phyloP scores from a whole-genome alignment of 1,140 invertebrate species.

The Drosophila yakuba region DNA sequence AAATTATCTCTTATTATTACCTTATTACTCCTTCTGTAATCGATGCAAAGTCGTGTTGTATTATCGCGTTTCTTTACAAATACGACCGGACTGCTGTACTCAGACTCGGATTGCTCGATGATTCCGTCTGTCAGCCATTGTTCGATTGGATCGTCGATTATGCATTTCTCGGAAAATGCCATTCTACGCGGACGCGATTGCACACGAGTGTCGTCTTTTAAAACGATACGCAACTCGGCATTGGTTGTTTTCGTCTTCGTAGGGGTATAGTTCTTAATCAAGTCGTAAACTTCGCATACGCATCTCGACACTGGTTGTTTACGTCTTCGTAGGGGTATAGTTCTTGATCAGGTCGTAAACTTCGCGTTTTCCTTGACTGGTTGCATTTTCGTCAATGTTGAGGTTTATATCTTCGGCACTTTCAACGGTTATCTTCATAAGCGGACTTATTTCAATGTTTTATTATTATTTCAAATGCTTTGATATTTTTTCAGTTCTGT shows the following conservation, averaged over 20 bases:
- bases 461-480: too few species aligned
- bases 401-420: too few species aligned
- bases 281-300: not conserved
- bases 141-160: not conserved
- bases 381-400: conserved; percentile 10
- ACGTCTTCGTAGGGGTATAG: not conserved
- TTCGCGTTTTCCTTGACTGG: not conserved
- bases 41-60: not conserved
- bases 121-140: not conserved
- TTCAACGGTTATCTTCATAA: too few species aligned
- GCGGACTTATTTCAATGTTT: too few species aligned
- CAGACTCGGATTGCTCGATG: not conserved
- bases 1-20: too few species aligned
- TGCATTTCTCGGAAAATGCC: not conserved
- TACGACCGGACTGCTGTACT: not conserved
- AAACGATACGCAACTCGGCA: not conserved
- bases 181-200: not conserved
- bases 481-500: too few species aligned
- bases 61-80: not conserved
- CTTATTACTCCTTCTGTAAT: not conserved
- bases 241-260: not conserved
- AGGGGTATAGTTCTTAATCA: not conserved
- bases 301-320: not conserved
- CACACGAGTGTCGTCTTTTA: not conserved
- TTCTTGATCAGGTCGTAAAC: not conserved